A percentile compares a stretch with the other conserved stretches of the same genome.
Conservation (phyloP, 1,140 invertebrate genomes). For the Riptortus pedestris region DNA sequence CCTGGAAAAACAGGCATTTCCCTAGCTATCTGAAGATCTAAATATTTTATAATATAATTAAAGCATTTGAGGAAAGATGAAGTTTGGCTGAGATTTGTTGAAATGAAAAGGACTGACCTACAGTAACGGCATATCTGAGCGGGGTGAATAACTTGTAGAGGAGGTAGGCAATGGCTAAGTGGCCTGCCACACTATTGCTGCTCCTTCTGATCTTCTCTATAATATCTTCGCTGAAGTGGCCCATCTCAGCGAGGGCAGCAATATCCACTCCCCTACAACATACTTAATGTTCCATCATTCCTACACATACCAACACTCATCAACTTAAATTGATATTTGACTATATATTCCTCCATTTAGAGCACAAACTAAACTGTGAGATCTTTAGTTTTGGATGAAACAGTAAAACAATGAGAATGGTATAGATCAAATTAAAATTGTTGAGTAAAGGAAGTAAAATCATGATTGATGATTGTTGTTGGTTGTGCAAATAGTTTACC, state of each 20-base stretch:
- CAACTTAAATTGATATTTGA: constrained; percentile 22
- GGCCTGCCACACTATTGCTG: constrained; percentile 58
- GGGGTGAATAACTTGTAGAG: constrained; percentile 88
- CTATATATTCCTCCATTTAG: constrained; percentile 15
- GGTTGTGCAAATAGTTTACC: too few relatives aligned
- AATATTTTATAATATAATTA: too few relatives aligned
- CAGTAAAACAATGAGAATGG: neutral
- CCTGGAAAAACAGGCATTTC: too few relatives aligned
- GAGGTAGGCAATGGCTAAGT: constrained; percentile 76
- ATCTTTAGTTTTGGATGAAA: neutral
- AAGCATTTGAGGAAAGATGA: too few relatives aligned
- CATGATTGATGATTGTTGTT: too few relatives aligned
- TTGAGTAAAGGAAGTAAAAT: too few relatives aligned
- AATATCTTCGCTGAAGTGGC: constrained; percentile 65
- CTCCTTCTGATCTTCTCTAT: constrained; percentile 55
- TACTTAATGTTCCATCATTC: constrained; percentile 32
- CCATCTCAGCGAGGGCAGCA: constrained; percentile 56
- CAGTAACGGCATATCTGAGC: constrained; percentile 75
- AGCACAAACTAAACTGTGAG: neutral
- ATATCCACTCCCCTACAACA: constrained; percentile 78
- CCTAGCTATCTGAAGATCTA: too few relatives aligned
- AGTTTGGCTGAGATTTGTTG: too few relatives aligned
- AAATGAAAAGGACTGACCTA: constrained; percentile 55
- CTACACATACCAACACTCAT: neutral
- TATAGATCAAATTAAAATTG: neutral